Percentiles rank a stretch among this genome's conserved stretches.
These are phyloP conservation scores for Thymelicus sylvestris DNA, from an alignment of 2,888 invertebrate genomes.

Conservation along the genomic window DNA sequence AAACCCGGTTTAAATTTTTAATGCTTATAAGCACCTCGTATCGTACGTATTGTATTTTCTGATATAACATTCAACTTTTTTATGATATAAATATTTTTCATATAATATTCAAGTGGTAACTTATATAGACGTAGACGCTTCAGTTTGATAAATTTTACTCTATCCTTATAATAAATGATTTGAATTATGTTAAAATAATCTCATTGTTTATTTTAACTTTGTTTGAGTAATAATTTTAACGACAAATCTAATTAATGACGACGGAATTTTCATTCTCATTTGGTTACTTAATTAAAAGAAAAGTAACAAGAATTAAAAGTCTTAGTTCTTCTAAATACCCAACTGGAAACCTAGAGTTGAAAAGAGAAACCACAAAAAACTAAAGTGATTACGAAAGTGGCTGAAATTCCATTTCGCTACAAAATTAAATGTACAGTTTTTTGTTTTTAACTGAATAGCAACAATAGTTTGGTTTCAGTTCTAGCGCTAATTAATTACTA, in stretches of 20 bases:
- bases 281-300: neutral
- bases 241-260: neutral
- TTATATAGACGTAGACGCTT: no score
- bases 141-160: no score
- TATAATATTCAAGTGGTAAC: no score
- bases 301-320: neutral
- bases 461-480: neutral
- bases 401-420: neutral
- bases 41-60: slow-evolving; percentile 1
- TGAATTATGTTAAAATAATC: no score
- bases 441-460: neutral
- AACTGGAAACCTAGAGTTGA: neutral
- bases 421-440: neutral
- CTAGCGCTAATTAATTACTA: neutral
- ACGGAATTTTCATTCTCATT: neutral
- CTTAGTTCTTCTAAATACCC: neutral
- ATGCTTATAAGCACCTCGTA: slow-evolving; percentile 19
- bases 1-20: slow-evolving; percentile 23
- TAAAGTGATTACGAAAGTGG: slow-evolving; percentile 1
- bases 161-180: no score
- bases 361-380: neutral
- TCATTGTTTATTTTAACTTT: no score
- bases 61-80: neutral
- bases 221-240: no score
- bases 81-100: neutral